Conservation (phyloP, 2,797 vertebrate genomes). For the Lophotriccus pileatus region DNA sequence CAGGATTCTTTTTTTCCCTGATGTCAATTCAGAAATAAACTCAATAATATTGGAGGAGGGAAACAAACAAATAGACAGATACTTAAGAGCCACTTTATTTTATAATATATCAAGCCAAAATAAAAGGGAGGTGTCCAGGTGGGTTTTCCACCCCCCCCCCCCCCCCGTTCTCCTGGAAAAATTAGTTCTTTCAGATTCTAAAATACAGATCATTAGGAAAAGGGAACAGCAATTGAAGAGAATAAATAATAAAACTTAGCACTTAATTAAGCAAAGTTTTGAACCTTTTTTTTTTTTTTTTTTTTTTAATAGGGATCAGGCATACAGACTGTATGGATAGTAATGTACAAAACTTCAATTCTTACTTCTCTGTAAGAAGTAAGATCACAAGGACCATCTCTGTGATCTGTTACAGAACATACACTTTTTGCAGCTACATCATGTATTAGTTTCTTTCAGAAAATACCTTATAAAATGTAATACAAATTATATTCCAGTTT, state of each 20-base stretch:
- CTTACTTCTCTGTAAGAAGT: not conserved
- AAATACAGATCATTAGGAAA: not conserved
- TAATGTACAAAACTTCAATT: not conserved
- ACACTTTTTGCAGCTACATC: not conserved
- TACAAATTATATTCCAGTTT: not conserved
- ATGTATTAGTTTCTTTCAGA: not conserved
- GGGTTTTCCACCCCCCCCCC: fast-evolving
- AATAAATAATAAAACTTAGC: not conserved
- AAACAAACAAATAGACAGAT: not conserved
- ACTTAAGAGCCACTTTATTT: not conserved
- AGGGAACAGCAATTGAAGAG: not conserved
- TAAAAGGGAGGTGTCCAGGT: not conserved
- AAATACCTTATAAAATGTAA: not conserved
- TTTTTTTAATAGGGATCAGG: not conserved
- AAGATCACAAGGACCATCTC: not conserved
- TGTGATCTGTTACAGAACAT: not conserved
- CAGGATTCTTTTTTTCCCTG: not conserved
- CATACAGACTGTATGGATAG: not conserved
- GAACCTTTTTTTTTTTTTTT: not conserved
- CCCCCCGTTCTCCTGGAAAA: not conserved
- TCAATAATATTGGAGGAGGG: not conserved
- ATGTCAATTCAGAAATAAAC: not conserved
- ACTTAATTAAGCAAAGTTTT: not conserved
- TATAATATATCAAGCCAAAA: not conserved
- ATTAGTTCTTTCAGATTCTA: not conserved